phyloP scores from a whole-genome alignment of 1,140 invertebrate species.

The Helicoverpa armigera region DNA sequence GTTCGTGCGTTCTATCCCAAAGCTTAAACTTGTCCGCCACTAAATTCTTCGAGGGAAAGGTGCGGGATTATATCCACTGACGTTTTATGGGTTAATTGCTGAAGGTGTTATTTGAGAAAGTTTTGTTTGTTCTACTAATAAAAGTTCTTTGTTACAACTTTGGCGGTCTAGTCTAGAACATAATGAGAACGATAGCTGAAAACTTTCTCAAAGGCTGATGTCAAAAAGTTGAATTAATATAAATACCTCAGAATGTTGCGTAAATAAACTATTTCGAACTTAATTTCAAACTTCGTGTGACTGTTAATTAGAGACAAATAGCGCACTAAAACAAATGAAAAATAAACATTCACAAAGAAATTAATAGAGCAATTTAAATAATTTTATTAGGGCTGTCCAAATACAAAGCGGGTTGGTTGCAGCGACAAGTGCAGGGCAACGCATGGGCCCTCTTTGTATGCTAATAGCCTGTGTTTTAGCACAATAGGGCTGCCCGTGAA shows the following conservation, averaged over 20 bases:
- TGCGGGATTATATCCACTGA: slow-evolving; percentile 42
- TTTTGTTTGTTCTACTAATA: slow-evolving; percentile 21
- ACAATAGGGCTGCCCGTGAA: slow-evolving; percentile 53
- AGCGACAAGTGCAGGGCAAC: slow-evolving; percentile 47
- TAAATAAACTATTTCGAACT: slow-evolving; percentile 1
- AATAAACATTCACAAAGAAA: slow-evolving; percentile 44
- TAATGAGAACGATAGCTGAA: neutral
- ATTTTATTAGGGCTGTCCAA: slow-evolving; percentile 63
- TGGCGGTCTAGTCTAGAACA: neutral
- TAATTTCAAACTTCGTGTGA: neutral
- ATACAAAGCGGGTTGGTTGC: slow-evolving; percentile 56
- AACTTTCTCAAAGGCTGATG: neutral
- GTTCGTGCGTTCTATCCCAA: slow-evolving; percentile 46
- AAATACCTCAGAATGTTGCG: too few species aligned
- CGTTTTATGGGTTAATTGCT: slow-evolving; percentile 42
- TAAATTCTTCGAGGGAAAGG: slow-evolving; percentile 50
- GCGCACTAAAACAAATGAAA: neutral
- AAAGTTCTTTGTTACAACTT: neutral
- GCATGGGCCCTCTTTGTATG: slow-evolving; percentile 64
- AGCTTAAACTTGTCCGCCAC: slow-evolving; percentile 56
- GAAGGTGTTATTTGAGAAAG: neutral
- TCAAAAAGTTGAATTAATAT: neutral
- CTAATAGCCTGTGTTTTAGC: slow-evolving; percentile 61
- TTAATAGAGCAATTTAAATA: slow-evolving; percentile 62
- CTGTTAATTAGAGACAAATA: slow-evolving; percentile 34